Evolutionary conservation across 2,797 vertebrate species (phyloP), one percentile per base, ranked within the genome.

Genomic region (Heteromormyrus szaboi): DNA sequence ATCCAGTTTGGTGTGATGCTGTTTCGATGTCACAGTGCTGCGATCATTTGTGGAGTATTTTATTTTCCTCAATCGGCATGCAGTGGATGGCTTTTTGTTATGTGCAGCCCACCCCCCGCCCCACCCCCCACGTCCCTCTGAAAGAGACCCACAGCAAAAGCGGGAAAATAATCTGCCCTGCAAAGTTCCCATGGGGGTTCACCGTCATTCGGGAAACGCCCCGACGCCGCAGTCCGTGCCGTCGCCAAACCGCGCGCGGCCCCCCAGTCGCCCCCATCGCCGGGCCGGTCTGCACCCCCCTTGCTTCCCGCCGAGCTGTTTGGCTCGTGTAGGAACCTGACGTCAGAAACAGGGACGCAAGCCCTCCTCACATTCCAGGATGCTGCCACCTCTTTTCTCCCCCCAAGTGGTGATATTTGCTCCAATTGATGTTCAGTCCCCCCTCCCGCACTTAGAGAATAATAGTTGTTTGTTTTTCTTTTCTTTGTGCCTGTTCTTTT

Each of bases 281-380:
- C 44, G 4, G 50, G 85, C 46, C 33, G 22, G 81, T 17, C 56
- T 65, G 29, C 12, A 11, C 9, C 6, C 72, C 37, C 37, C 56
- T 37, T 50, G 50, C 59, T 54, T 56, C 29, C 46, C 11, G 17
- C 17, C 8, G 29, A 54, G 85, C 12, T 62, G 50, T 79, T 50
- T 59, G 50, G 51, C 68, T 48, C 9, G 1, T 12, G 11, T 33
- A 17, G 11, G 76, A 72, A 48, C 50, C 84, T 59, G 33, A 53
- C 11, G 79, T n/a, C n/a, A 85, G 11, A 89, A 86, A 41, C 86
- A 48, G 50, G 86, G 86, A 54, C 46, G 22, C 79, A 50, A 46
- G 37, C 41, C 50, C 53, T 86, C 79, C 46, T 90, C 65, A 89
- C 86, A 88, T 89, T 88, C 90, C 86, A 86, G 65, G 65, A 89